phyloP scores from a whole-genome alignment of 2,797 vertebrate species.

The Falco columbarius region DNA sequence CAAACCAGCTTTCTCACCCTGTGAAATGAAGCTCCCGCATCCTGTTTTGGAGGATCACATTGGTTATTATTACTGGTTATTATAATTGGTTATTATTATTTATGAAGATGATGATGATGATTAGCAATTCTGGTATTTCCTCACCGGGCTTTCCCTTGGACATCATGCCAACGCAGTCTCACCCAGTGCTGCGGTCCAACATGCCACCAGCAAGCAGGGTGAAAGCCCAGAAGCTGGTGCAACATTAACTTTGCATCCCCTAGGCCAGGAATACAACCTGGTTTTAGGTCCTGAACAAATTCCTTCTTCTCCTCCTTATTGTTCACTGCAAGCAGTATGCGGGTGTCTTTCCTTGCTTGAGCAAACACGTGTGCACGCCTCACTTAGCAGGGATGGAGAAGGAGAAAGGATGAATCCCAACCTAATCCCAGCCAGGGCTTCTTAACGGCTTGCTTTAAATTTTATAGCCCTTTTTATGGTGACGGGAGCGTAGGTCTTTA shows the following conservation, averaged over 20 bases:
- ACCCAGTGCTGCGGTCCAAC: accelerated
- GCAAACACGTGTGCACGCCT: background rate
- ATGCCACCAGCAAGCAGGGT: background rate
- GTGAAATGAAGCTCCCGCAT: background rate
- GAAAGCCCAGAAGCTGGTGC: background rate
- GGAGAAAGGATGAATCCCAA: background rate
- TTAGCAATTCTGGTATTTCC: background rate
- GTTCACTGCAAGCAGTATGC: background rate
- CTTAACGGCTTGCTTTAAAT: background rate
- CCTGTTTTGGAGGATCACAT: background rate
- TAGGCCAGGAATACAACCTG: background rate
- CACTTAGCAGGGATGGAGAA: background rate
- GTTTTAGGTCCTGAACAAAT: background rate
- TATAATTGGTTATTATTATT: background rate
- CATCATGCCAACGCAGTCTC: background rate
- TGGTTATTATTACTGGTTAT: background rate
- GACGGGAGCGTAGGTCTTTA: background rate
- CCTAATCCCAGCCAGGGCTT: background rate
- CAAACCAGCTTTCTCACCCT: background rate
- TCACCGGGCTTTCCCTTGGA: background rate
- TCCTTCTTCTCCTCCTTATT: background rate
- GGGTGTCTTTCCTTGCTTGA: background rate
- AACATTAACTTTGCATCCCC: background rate
- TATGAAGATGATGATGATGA: background rate
- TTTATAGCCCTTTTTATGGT: constrained; percentile 30